phyloP scores from a whole-genome alignment of 2,888 invertebrate genomes.

The Luperina nickerlii region DNA sequence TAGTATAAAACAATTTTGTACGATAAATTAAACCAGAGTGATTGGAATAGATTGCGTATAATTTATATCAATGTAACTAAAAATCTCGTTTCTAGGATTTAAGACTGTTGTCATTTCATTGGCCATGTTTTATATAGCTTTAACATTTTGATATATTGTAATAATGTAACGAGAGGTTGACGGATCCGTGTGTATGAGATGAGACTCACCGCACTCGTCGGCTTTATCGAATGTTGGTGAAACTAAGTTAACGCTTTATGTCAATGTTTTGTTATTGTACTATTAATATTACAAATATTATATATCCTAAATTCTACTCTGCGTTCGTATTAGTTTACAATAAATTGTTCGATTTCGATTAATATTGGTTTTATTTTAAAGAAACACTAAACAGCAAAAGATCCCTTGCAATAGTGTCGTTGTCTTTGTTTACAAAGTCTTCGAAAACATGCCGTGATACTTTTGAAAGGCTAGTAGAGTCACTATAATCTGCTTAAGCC shows the following conservation, averaged over 20 bases:
- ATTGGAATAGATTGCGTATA: constrained; percentile 59
- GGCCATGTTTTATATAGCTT: constrained; percentile 88
- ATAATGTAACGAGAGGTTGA: constrained; percentile 73
- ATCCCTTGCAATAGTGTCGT: background rate
- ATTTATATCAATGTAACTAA: constrained; percentile 66
- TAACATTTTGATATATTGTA: constrained; percentile 85
- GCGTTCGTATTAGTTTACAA: constrained; percentile 89
- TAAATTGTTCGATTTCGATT: constrained; percentile 88
- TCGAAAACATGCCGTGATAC: background rate
- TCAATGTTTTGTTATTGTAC: constrained; percentile 88
- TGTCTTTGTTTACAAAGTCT: background rate
- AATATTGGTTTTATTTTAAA: constrained; percentile 43
- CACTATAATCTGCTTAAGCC: background rate
- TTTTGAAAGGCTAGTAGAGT: background rate
- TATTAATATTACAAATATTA: constrained; percentile 89
- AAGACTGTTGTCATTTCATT: constrained; percentile 85
- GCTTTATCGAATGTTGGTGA: constrained; percentile 87
- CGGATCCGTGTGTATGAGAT: constrained; percentile 66
- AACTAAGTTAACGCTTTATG: constrained; percentile 87
- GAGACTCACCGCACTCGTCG: constrained; percentile 80
- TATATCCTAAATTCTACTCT: constrained; percentile 90
- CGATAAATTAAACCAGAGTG: constrained; percentile 36
- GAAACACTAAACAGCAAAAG: background rate
- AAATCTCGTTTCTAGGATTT: constrained; percentile 74
- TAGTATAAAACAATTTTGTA: constrained; percentile 22